Evolutionary conservation across 2,797 vertebrate genomes (phyloP).

Genomic region (Pogonophryne albipinna): DNA sequence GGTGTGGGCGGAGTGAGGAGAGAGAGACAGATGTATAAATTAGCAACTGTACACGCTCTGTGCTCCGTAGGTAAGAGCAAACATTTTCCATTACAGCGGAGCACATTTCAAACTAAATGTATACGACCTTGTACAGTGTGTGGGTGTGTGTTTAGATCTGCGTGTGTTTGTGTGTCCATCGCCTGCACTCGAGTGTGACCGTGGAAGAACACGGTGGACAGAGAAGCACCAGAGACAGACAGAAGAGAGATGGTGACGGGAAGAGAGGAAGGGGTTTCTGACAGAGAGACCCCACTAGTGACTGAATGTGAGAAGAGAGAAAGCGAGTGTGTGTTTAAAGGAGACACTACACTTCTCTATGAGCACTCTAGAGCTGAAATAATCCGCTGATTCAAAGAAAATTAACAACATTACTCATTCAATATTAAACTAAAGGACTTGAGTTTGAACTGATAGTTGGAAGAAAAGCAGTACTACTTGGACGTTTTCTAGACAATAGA

Average conservation of each 20-base stretch:
- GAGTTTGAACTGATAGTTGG: not conserved
- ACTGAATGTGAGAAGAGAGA: constrained; percentile 1
- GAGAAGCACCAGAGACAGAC: constrained; percentile 9
- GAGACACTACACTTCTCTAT: too few species aligned
- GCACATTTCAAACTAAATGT: constrained; percentile 30
- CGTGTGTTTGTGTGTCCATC: not conserved
- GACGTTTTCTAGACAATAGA: too few species aligned
- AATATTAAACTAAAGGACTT: not conserved
- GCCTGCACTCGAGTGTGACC: constrained; percentile 10
- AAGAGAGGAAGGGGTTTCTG: not conserved
- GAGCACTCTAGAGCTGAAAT: not conserved
- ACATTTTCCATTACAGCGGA: constrained; percentile 41
- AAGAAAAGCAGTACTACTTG: too few species aligned
- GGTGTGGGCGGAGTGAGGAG: constrained; percentile 56
- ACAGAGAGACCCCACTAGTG: not conserved
- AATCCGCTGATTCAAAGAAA: not conserved
- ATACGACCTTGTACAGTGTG: constrained; percentile 12
- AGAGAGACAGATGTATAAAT: constrained; percentile 42
- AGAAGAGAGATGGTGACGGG: not conserved
- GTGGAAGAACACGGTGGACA: constrained; percentile 17
- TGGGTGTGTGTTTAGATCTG: constrained; percentile 1
- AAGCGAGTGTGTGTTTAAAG: not conserved
- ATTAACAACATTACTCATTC: not conserved
- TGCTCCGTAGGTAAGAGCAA: constrained; percentile 44
- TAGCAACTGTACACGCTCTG: constrained; percentile 18